These are phyloP conservation scores for Epizoanthus scotinus DNA, from an alignment of 92 coral and sea anemone species.

Conservation along the genomic window DNA sequence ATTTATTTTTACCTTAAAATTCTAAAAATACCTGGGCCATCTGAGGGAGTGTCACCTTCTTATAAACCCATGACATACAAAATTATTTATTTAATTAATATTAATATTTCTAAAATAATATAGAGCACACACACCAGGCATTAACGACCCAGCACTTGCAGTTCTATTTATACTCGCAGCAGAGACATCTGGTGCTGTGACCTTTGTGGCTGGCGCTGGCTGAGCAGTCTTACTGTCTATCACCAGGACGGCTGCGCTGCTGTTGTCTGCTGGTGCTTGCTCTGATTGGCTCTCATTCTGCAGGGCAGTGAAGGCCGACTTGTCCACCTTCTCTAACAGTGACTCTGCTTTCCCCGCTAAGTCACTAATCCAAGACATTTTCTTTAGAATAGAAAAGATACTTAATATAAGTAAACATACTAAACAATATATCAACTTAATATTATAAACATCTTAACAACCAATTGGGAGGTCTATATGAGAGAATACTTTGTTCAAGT, in stretches of 20 bases:
- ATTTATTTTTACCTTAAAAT: too few relatives aligned
- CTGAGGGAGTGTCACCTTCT: too few relatives aligned
- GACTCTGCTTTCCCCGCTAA: constrained; percentile 97
- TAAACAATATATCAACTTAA: too few relatives aligned
- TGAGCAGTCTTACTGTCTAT: neutral
- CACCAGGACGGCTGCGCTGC: constrained; percentile 2
- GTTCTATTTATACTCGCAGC: constrained; percentile 34
- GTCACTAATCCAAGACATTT: constrained; percentile 93
- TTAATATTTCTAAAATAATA: neutral
- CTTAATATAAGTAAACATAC: too few relatives aligned
- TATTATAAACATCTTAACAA: too few relatives aligned
- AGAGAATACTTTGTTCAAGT: too few relatives aligned
- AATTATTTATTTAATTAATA: too few relatives aligned
- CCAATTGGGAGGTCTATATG: too few relatives aligned
- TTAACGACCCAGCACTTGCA: constrained; percentile 48
- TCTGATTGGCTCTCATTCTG: constrained; percentile 59
- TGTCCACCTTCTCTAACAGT: constrained; percentile 89
- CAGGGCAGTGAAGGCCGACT: constrained; percentile 83
- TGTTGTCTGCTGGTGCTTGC: constrained; percentile 12
- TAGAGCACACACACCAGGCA: constrained; percentile 15
- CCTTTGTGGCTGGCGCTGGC: constrained; percentile 8
- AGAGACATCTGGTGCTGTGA: constrained; percentile 22
- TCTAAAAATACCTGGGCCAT: too few relatives aligned
- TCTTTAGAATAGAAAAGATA: neutral
- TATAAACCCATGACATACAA: too few relatives aligned